Evolutionary conservation across 2,888 invertebrate species (phyloP).

Genomic region (Atrina japonica): DNA sequence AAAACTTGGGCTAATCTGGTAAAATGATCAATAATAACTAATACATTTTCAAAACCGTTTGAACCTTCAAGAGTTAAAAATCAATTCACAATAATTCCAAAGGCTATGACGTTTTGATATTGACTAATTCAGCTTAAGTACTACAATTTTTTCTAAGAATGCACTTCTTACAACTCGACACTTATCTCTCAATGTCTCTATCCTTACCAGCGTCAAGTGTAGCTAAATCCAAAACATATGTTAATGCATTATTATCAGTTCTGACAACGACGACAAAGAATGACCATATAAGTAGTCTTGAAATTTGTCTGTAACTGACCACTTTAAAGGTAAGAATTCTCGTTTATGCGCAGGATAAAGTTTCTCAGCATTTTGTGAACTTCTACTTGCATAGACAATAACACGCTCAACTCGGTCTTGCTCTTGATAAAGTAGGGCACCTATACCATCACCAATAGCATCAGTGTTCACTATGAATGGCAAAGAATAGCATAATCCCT

Average conservation of each 20-base stretch:
- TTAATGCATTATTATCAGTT: no score
- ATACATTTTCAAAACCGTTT: constrained; percentile 8
- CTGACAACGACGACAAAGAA: no score
- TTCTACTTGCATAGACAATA: no score
- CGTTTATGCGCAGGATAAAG: constrained; percentile 36
- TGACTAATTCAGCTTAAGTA: constrained; percentile 1
- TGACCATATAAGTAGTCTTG: no score
- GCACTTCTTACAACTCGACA: constrained; percentile 4
- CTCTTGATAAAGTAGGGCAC: no score
- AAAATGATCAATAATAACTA: constrained; percentile 33
- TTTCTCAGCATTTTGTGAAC: constrained; percentile 1
- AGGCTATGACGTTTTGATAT: constrained; percentile 11
- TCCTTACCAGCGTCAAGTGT: no score
- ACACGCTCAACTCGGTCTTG: no score
- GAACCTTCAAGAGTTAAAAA: constrained; percentile 7
- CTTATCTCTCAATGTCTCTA: constrained; percentile 4
- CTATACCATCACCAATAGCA: no score
- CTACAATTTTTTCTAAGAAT: background rate
- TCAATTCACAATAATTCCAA: constrained; percentile 28
- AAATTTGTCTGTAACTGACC: constrained; percentile 43
- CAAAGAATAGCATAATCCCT: no score
- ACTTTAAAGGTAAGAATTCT: no score
- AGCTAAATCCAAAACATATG: no score
- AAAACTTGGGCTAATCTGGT: constrained; percentile 26
- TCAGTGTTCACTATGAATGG: no score